phyloP scores from a whole-genome alignment of 2,113 vertebrate genomes.

The Agapornis roseicollis region DNA sequence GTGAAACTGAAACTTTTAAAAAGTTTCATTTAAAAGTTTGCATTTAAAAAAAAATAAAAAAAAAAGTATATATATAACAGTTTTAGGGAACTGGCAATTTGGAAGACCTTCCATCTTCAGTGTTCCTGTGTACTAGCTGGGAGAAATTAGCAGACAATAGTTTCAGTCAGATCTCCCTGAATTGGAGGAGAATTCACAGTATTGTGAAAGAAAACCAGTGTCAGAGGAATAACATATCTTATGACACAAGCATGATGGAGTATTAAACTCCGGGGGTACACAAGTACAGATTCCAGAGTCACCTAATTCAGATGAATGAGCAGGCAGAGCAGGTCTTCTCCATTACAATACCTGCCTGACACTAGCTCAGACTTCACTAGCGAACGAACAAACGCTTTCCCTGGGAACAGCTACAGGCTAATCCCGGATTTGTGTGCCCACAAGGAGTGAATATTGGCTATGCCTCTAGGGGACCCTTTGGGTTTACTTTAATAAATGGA shows the following conservation, averaged over 20 bases:
- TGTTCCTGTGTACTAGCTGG: not conserved
- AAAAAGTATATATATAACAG: not conserved
- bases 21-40: too few relatives aligned
- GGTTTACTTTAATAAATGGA: conserved; percentile 50
- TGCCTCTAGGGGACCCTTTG: conserved; percentile 46
- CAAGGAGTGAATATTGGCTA: conserved; percentile 30
- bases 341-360: not conserved
- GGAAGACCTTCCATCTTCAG: not conserved
- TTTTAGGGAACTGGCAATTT: not conserved
- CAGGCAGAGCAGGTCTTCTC: not conserved
- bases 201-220: not conserved
- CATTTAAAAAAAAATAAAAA: not conserved
- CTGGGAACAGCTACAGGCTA: conserved; percentile 34
- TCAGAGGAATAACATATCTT: not conserved
- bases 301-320: not conserved
- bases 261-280: not conserved
- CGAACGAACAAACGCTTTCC: not conserved
- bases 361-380: not conserved
- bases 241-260: not conserved
- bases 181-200: not conserved
- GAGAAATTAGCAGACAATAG: not conserved
- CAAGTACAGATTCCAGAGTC: not conserved
- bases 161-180: not conserved
- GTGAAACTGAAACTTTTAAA: not conserved
- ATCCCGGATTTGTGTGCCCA: conserved; percentile 40